Evolutionary conservation across 2,888 invertebrate genomes (phyloP).

Genomic region (Chalcis sispes): DNA sequence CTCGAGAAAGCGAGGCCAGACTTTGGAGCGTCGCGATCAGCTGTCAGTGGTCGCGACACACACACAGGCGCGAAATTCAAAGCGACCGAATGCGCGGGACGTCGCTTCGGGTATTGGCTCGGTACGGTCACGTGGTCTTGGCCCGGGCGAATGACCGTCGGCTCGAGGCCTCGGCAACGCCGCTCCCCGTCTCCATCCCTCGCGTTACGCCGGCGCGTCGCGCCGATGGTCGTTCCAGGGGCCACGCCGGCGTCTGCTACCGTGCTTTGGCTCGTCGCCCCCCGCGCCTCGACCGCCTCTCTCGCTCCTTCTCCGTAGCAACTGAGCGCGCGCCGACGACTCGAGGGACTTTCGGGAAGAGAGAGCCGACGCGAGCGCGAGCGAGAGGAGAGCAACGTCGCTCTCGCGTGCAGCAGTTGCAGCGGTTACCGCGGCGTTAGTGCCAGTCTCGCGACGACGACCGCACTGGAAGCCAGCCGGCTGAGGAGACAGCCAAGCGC

Average conservation of each 20-base stretch:
- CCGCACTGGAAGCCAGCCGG: conserved; percentile 40
- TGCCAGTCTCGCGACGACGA: conserved; percentile 20
- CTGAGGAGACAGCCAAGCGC: conserved; percentile 13
- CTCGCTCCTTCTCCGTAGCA: conserved; percentile 31
- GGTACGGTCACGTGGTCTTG: not conserved
- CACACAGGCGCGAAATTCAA: conserved; percentile 63
- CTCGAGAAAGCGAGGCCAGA: no score
- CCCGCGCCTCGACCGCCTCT: conserved; percentile 59
- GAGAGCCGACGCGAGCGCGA: not conserved
- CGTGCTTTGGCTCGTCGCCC: conserved; percentile 59
- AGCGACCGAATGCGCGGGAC: no score
- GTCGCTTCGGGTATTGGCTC: not conserved
- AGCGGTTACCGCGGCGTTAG: not conserved
- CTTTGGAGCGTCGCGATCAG: no score
- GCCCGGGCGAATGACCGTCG: not conserved
- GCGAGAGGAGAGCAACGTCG: not conserved
- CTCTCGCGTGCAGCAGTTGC: not conserved
- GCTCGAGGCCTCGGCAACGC: not conserved
- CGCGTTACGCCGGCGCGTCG: conserved; percentile 30
- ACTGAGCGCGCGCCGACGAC: conserved; percentile 12
- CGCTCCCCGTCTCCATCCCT: not conserved
- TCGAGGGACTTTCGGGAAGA: not conserved
- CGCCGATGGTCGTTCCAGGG: no score
- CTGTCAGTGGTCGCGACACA: conserved; percentile 7
- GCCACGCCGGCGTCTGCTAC: conserved; percentile 64